A percentile compares a stretch with the other conserved stretches of the same genome.
These are phyloP conservation scores for Torymus auratus DNA, from an alignment of 2,888 invertebrate species.

Conservation along the genomic window DNA sequence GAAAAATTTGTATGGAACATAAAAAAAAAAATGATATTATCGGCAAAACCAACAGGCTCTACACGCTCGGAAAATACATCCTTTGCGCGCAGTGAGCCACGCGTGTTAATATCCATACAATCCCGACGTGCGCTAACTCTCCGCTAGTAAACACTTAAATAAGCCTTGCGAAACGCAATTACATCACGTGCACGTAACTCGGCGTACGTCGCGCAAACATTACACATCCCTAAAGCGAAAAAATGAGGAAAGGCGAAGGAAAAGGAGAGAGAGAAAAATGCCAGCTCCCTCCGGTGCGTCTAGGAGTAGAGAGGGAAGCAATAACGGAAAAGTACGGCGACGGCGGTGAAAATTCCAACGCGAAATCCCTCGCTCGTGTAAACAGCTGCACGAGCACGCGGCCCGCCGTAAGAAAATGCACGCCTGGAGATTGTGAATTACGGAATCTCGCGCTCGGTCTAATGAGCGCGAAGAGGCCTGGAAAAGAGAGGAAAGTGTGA, in stretches of 20 bases:
- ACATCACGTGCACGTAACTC: conserved; percentile 58
- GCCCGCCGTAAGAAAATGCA: neutral
- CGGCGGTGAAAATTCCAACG: neutral
- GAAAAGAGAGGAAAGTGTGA: no score
- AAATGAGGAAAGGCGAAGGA: conserved; percentile 18
- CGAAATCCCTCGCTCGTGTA: conserved; percentile 8
- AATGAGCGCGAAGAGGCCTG: no score
- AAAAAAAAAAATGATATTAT: no score
- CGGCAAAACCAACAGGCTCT: no score
- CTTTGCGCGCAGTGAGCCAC: no score
- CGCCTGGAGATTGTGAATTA: conserved; percentile 9
- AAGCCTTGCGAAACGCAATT: conserved; percentile 53
- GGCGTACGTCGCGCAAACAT: conserved; percentile 47
- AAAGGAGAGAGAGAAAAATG: conserved; percentile 19
- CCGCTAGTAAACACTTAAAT: conserved; percentile 42
- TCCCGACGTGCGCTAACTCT: conserved; percentile 7
- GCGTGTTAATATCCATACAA: conserved; percentile 13
- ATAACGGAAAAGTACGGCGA: conserved; percentile 36
- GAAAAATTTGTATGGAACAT: no score
- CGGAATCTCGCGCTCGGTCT: neutral
- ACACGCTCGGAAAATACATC: no score
- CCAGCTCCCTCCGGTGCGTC: neutral
- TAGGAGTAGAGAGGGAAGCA: neutral
- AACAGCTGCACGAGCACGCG: conserved; percentile 1
- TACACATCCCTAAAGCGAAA: conserved; percentile 21